These are phyloP conservation scores for Schmidtea mediterranea DNA, from an alignment of 1,140 invertebrate species.

Conservation along the genomic window DNA sequence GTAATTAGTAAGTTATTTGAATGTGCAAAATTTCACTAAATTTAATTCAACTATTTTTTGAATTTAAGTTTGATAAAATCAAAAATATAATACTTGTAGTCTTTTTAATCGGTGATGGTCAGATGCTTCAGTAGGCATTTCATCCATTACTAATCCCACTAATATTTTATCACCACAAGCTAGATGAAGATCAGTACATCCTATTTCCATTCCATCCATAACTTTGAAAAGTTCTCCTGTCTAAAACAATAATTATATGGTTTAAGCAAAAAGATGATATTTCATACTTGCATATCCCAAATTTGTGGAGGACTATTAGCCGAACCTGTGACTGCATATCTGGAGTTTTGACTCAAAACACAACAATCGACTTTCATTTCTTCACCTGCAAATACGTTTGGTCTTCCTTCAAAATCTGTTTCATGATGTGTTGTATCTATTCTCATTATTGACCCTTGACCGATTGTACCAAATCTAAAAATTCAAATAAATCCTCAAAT, in stretches of 20 bases:
- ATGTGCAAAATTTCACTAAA: background rate
- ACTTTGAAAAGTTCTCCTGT: constrained; percentile 23
- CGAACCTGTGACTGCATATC: constrained; percentile 22
- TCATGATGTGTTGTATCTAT: too few species aligned
- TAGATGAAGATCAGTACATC: constrained; percentile 22
- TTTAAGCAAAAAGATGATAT: too few species aligned
- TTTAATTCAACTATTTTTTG: background rate
- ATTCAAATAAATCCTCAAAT: too few species aligned
- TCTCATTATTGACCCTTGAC: too few species aligned
- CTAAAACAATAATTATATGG: constrained; percentile 11
- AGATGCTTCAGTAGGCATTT: constrained; percentile 10
- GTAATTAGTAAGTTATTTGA: too few species aligned
- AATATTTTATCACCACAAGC: constrained; percentile 19
- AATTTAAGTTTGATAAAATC: too few species aligned
- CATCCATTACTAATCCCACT: constrained; percentile 22
- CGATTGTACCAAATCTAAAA: too few species aligned
- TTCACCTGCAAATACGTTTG: too few species aligned
- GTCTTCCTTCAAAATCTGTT: too few species aligned
- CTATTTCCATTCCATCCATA: constrained; percentile 22
- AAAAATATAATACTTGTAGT: too few species aligned
- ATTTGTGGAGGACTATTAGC: constrained; percentile 24
- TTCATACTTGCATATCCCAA: constrained; percentile 25
- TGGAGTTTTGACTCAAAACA: constrained; percentile 18
- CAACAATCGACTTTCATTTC: constrained; percentile 24
- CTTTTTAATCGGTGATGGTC: too few species aligned